Evolutionary conservation across 2,113 vertebrate species (phyloP).

Genomic region (Spea bombifrons): DNA sequence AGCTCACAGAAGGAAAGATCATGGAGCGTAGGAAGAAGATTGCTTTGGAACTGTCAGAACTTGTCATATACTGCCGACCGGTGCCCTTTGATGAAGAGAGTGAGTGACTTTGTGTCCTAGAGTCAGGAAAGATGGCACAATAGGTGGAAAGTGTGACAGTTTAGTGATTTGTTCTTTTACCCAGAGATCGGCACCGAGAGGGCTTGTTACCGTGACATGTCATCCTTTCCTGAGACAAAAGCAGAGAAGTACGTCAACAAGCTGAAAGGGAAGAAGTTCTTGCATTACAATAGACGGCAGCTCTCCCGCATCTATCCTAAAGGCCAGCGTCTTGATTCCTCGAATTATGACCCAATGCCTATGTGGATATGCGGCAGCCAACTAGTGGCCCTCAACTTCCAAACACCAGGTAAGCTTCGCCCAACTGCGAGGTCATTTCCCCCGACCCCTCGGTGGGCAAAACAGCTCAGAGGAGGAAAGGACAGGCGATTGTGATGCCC

Average conservation of each 20-base stretch:
- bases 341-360: slow-evolving; percentile 95
- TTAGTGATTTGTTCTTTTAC: not conserved
- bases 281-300: slow-evolving; percentile 96
- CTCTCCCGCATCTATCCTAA: slow-evolving; percentile 96
- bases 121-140: too few species aligned
- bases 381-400: slow-evolving; percentile 96
- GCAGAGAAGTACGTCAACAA: slow-evolving; percentile 95
- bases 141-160: not conserved
- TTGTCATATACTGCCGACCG: slow-evolving; percentile 95
- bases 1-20: slow-evolving; percentile 96
- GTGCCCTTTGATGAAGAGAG: slow-evolving; percentile 98
- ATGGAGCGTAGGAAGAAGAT: slow-evolving; percentile 99
- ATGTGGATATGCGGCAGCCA: slow-evolving; percentile 99
- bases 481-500: too few species aligned
- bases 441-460: too few species aligned
- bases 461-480: too few species aligned
- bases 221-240: slow-evolving; percentile 96
- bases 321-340: slow-evolving; percentile 94
- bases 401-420: slow-evolving; percentile 82
- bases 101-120: slow-evolving; percentile 62
- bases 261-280: slow-evolving; percentile 93
- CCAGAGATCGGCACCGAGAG: slow-evolving; percentile 92
- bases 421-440: too few species aligned
- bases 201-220: slow-evolving; percentile 96
- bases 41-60: slow-evolving; percentile 90